phyloP scores from a whole-genome alignment of 2,888 invertebrate genomes.

The Seira sanloemensis region DNA sequence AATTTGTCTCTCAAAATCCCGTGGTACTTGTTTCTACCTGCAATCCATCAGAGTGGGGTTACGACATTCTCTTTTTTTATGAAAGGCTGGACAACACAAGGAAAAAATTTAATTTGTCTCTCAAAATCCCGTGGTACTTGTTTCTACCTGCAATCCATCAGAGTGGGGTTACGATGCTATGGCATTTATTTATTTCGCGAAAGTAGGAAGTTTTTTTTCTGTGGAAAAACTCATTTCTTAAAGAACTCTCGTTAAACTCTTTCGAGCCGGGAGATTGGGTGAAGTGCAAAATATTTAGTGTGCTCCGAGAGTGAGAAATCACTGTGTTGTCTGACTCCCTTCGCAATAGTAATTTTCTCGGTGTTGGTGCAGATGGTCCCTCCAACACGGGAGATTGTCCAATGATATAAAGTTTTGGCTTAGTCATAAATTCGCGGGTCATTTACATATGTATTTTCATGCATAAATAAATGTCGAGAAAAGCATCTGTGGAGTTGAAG shows the following conservation, averaged over 20 bases:
- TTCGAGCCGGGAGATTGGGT: not conserved
- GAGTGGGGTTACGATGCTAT: no score
- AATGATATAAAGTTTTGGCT: not conserved
- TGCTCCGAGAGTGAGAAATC: no score
- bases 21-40: no score
- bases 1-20: no score
- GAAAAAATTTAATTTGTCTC: no score
- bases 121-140: no score
- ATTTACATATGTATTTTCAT: constrained; percentile 59
- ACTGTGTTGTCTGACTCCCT: no score
- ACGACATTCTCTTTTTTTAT: no score
- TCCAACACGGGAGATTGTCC: not conserved
- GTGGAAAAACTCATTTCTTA: not conserved
- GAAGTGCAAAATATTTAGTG: not conserved
- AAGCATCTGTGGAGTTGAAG: not conserved
- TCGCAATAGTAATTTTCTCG: not conserved
- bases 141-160: no score
- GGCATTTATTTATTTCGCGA: no score
- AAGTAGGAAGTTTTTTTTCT: not conserved
- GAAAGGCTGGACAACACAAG: no score
- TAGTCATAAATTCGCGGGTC: constrained; percentile 61
- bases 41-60: no score
- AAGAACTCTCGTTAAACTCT: not conserved
- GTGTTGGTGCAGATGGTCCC: not conserved
- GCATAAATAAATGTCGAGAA: constrained; percentile 57